phyloP scores from a whole-genome alignment of 2,888 invertebrate species.

The Panzeria rudis region DNA sequence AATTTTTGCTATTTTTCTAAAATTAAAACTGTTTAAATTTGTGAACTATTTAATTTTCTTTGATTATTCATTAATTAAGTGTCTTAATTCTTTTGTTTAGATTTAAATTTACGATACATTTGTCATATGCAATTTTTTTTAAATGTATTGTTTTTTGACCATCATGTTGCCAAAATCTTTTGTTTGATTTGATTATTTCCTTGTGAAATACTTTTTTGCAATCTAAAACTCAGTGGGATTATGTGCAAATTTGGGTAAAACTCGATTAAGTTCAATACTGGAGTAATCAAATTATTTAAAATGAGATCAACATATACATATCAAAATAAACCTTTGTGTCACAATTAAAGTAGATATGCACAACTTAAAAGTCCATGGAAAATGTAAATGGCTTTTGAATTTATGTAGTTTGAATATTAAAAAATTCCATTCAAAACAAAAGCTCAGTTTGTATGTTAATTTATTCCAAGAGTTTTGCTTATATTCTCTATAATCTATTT shows the following conservation, averaged over 20 bases:
- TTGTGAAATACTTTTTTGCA: background rate
- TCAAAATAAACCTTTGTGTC: background rate
- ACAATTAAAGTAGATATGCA: background rate
- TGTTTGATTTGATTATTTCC: slow-evolving; percentile 1
- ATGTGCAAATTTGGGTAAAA: background rate
- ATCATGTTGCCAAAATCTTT: background rate
- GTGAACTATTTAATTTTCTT: background rate
- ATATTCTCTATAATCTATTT: no score
- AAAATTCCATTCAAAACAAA: background rate
- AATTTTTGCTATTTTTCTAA: slow-evolving; percentile 4
- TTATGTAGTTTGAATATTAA: background rate
- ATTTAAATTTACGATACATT: background rate
- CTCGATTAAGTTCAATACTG: background rate
- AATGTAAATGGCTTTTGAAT: background rate
- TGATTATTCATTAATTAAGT: background rate
- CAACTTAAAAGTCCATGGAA: background rate
- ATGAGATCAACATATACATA: slow-evolving; percentile 16
- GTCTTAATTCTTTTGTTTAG: background rate
- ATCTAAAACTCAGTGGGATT: background rate
- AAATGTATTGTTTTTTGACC: background rate
- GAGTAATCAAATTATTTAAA: background rate
- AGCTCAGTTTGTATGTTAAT: background rate
- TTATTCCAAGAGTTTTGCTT: background rate
- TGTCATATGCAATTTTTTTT: no score
- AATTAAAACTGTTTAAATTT: background rate